These are phyloP conservation scores for Eleutherodactylus coqui DNA, from an alignment of 2,797 vertebrate genomes.

Conservation along the genomic window DNA sequence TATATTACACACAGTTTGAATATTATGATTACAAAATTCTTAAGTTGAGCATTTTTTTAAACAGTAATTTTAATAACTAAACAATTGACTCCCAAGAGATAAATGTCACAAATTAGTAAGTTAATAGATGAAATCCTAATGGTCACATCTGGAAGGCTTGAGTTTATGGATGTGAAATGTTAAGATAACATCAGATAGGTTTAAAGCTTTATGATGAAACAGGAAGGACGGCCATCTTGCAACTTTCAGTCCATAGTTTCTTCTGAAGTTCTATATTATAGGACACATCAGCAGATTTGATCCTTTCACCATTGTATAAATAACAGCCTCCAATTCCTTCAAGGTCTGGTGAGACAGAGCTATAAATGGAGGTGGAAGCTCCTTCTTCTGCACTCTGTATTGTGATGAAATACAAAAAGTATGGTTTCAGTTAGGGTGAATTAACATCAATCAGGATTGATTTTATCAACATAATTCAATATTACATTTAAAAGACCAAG, in stretches of 20 bases:
- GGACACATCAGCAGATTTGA: constrained; percentile 73
- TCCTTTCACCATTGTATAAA: constrained; percentile 85
- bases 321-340: constrained; percentile 86
- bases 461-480: not conserved
- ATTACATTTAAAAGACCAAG: not conserved
- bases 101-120: not conserved
- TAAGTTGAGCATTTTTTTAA: not conserved
- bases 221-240: constrained; percentile 77
- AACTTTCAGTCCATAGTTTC: constrained; percentile 85
- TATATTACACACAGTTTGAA: constrained; percentile 3
- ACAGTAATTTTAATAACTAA: constrained; percentile 8
- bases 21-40: constrained; percentile 2
- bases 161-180: not conserved
- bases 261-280: constrained; percentile 82
- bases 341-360: constrained; percentile 78
- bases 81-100: not conserved
- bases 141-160: not conserved
- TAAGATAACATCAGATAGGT: not conserved
- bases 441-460: not conserved
- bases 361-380: constrained; percentile 80
- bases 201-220: constrained; percentile 55
- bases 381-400: constrained; percentile 88
- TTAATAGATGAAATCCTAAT: not conserved
- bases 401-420: not conserved
- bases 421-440: not conserved